Evolutionary conservation across 2,888 invertebrate genomes (phyloP).

Genomic region (Tetrapedia diversipes): DNA sequence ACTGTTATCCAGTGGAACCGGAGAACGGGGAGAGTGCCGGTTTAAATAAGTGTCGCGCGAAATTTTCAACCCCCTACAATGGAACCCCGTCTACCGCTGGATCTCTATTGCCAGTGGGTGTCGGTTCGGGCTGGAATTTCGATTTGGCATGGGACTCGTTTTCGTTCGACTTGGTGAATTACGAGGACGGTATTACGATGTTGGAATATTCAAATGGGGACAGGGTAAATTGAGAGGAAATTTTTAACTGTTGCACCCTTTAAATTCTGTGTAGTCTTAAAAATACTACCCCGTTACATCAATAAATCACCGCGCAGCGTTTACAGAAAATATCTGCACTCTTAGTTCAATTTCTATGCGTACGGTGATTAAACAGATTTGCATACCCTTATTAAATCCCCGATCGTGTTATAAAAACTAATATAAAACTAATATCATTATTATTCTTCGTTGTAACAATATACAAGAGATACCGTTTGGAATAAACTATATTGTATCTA

Average conservation of each 20-base stretch:
- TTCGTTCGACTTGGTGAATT: background rate
- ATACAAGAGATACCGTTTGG: too few species aligned
- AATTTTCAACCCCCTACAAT: slow-evolving; percentile 31
- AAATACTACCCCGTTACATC: too few species aligned
- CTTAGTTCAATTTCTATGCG: too few species aligned
- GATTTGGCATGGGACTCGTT: background rate
- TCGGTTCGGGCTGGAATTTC: background rate
- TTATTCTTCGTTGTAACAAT: too few species aligned
- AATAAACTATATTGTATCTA: too few species aligned
- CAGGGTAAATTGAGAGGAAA: background rate
- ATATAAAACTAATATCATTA: too few species aligned
- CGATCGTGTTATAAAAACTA: too few species aligned
- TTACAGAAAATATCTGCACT: too few species aligned
- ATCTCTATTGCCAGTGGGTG: background rate
- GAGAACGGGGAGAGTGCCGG: slow-evolving; percentile 50
- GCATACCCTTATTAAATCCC: too few species aligned
- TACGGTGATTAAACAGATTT: too few species aligned
- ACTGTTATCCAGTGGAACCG: slow-evolving; percentile 51
- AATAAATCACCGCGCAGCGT: too few species aligned
- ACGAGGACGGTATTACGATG: background rate
- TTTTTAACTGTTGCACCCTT: background rate
- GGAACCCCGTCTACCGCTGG: background rate
- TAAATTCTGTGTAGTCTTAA: background rate
- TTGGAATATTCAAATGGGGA: background rate
- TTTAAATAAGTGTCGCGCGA: slow-evolving; percentile 59